Conservation (phyloP, 2,888 invertebrate genomes). For the Uloborus plumipes region DNA sequence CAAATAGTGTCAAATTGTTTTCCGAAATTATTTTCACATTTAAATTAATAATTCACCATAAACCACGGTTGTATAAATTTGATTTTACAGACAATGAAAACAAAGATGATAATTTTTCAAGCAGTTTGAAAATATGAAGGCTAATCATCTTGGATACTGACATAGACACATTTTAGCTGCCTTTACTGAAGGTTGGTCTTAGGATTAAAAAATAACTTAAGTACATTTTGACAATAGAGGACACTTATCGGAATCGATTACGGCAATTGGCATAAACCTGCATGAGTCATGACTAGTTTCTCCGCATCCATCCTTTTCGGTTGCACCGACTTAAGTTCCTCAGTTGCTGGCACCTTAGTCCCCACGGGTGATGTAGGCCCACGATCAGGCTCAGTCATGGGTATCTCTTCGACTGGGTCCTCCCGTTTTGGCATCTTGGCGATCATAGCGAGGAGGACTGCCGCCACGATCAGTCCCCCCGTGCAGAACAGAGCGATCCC, state of each 20-base stretch:
- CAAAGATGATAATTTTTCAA: too few relatives aligned
- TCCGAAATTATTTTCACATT: too few relatives aligned
- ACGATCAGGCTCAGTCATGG: background rate
- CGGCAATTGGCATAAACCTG: slow-evolving; percentile 61
- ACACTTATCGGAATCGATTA: slow-evolving; percentile 4
- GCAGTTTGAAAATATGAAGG: too few relatives aligned
- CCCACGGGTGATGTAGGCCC: slow-evolving; percentile 24
- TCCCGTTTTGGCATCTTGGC: slow-evolving; percentile 65
- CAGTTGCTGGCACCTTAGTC: slow-evolving; percentile 70
- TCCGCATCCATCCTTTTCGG: slow-evolving; percentile 69
- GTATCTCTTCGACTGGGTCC: slow-evolving; percentile 39
- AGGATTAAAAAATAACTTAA: too few relatives aligned
- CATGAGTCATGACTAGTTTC: slow-evolving; percentile 64
- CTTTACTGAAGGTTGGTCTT: too few relatives aligned
- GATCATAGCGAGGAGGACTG: slow-evolving; percentile 73
- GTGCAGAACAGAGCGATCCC: slow-evolving; percentile 74
- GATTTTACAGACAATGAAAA: too few relatives aligned
- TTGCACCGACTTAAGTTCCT: slow-evolving; percentile 71
- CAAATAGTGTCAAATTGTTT: too few relatives aligned
- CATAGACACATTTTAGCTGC: too few relatives aligned
- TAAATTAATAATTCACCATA: too few relatives aligned
- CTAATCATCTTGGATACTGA: too few relatives aligned
- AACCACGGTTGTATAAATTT: too few relatives aligned
- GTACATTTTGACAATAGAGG: too few relatives aligned
- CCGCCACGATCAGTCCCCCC: slow-evolving; percentile 73